A percentile compares a stretch with the other conserved stretches of the same genome.
Conservation (phyloP, 2,888 invertebrate species). For the Spisula solida region DNA sequence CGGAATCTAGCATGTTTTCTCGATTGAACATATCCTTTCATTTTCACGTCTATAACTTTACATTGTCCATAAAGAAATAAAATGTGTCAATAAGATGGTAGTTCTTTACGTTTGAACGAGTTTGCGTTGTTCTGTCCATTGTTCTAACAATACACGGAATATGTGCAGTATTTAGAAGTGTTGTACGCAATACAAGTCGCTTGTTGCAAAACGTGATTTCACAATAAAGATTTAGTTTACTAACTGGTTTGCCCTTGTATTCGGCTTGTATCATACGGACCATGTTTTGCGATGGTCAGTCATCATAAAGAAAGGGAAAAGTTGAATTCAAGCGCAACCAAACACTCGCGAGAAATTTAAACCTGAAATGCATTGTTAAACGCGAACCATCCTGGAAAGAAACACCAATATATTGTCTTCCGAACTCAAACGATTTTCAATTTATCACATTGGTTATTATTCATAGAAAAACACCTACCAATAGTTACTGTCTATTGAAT, state of each 20-base stretch:
- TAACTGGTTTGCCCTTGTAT: neutral
- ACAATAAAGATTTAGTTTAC: neutral
- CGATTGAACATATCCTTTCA: constrained; percentile 45
- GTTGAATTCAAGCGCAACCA: neutral
- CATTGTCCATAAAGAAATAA: constrained; percentile 20
- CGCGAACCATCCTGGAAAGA: neutral
- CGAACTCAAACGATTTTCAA: neutral
- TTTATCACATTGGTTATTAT: neutral
- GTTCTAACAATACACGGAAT: neutral
- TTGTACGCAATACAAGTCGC: neutral
- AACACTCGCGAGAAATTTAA: neutral
- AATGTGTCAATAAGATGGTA: constrained; percentile 15
- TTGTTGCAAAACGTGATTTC: neutral
- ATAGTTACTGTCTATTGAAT: neutral
- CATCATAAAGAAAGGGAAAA: neutral
- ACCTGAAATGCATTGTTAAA: neutral
- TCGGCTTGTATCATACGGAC: neutral
- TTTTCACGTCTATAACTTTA: constrained; percentile 35
- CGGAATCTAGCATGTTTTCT: constrained; percentile 38
- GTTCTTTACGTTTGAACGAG: neutral
- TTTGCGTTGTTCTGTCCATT: neutral
- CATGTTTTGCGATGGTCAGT: neutral
- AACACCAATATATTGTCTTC: neutral
- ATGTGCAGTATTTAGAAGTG: neutral
- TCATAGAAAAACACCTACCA: neutral